Evolutionary conservation across 1,140 invertebrate genomes (phyloP), one percentile per base, ranked within the genome.

Genomic region (Holcopasites calliopsidis): DNA sequence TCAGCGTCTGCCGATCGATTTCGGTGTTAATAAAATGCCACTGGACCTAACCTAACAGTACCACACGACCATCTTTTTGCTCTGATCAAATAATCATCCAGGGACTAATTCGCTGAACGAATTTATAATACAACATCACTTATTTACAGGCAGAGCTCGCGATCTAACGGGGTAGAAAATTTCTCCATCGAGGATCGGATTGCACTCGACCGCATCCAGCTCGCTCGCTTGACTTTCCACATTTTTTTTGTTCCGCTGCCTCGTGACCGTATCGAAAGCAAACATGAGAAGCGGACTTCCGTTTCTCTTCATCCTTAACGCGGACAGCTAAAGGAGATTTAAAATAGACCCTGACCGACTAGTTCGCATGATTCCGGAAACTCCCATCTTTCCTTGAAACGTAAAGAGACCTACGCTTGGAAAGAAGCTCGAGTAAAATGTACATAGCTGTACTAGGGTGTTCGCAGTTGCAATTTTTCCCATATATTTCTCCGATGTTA

Each of bases 101-200:
- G 11, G 64, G 62, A 66, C 50, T 76, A 77, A 77, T 77, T 74
- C 50, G 52, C 42, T 35, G 11, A 11, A 11, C 33, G 21, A 42
- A 66, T 66, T 76, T 66, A 65, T 72, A 76, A 77, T 77, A 65
- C 52, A 65, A 66, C 40, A 75, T 75, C 58, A 35, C 16, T 28
- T 40, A 66, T 8, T 26, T 21, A 13, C 33, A 21, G 18, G 10
- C 23, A 33, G 47, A 8, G 44, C 23, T 6, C n/a, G n/a, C 49
- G 10, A 54, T 28, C 5, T n/a, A 66, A 66, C 64, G 64, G 10
- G 7, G 13, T 49, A 49, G n/a, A 6, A 66, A 54, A 54, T 40
- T 40, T 54, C 64, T n/a, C 49, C 33, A 38, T 68, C 33, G 33
- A 65, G 35, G 49, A 68, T 68, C 49, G 64, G 16, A 68, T 31